Conservation (phyloP, 2,113 vertebrate genomes). For the Trematocara unimaculatum region DNA sequence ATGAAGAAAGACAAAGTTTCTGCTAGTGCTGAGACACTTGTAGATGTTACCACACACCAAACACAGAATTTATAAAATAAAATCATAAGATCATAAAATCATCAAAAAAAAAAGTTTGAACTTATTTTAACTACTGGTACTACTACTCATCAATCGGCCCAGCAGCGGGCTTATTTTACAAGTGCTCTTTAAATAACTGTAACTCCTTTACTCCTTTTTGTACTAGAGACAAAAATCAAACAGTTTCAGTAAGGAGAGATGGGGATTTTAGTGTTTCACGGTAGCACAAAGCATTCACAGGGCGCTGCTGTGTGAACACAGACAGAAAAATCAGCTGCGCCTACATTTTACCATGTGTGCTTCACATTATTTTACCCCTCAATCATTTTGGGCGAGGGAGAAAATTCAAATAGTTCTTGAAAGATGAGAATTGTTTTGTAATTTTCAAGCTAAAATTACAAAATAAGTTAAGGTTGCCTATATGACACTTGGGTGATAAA, state of each 20-base stretch:
- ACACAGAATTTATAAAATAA: not conserved
- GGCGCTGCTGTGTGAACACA: not conserved
- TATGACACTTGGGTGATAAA: not conserved
- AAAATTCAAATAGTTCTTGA: not conserved
- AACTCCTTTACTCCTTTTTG: not conserved
- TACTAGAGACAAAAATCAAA: not conserved
- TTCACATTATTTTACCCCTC: not conserved
- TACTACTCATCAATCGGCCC: not conserved
- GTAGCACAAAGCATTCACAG: not conserved
- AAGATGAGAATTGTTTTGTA: not conserved
- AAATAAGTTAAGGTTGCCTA: not conserved
- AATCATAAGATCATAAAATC: not conserved
- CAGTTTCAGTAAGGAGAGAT: not conserved
- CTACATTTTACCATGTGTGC: not conserved
- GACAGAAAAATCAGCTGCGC: not conserved
- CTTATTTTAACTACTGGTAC: not conserved
- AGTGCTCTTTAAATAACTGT: not conserved
- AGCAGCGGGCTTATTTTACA: not conserved
- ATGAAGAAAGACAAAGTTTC: not conserved
- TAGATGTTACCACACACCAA: not conserved
- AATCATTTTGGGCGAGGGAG: not conserved
- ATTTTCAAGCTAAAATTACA: not conserved
- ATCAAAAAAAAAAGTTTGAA: not conserved
- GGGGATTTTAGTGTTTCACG: not conserved
- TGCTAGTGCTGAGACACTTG: not conserved